phyloP scores from a whole-genome alignment of 1,140 invertebrate species.

The Bombus breviceps region DNA sequence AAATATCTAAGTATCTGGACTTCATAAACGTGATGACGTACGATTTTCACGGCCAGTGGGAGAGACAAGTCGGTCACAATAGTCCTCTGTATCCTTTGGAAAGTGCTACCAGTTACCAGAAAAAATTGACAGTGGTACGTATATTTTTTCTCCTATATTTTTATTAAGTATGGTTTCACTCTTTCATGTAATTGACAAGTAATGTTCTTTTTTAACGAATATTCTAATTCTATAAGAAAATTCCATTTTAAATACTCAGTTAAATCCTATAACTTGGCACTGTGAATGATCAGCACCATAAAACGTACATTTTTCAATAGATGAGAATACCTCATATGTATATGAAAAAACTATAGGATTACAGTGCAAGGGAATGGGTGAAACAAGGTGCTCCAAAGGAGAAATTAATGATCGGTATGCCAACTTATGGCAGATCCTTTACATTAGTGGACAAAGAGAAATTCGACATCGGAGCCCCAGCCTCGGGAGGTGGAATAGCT shows the following conservation, averaged over 20 bases:
- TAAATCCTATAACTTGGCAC: too few species aligned
- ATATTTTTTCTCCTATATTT: background rate
- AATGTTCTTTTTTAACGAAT: too few species aligned
- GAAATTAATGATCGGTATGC: slow-evolving; percentile 97
- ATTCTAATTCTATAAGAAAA: too few species aligned
- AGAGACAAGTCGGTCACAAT: slow-evolving; percentile 95
- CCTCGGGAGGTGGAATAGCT: slow-evolving; percentile 91
- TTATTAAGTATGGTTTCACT: background rate
- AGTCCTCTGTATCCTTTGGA: slow-evolving; percentile 94
- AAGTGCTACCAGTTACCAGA: slow-evolving; percentile 94
- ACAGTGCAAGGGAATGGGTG: slow-evolving; percentile 95
- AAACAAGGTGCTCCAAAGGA: slow-evolving; percentile 97
- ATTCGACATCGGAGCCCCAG: slow-evolving; percentile 96
- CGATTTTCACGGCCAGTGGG: slow-evolving; percentile 97
- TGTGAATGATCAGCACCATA: too few species aligned
- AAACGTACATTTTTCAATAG: too few species aligned
- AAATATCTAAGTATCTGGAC: slow-evolving; percentile 96
- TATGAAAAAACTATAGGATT: slow-evolving; percentile 86
- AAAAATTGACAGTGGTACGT: slow-evolving; percentile 94
- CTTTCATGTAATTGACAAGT: too few species aligned
- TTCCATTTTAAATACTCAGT: too few species aligned
- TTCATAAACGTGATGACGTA: slow-evolving; percentile 98
- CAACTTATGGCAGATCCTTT: slow-evolving; percentile 97
- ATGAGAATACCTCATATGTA: background rate
- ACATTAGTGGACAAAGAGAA: slow-evolving; percentile 94